Percentiles rank a stretch among this genome's conserved stretches.
Evolutionary conservation across 2,113 vertebrate genomes (phyloP).

Genomic region (Mola mola): DNA sequence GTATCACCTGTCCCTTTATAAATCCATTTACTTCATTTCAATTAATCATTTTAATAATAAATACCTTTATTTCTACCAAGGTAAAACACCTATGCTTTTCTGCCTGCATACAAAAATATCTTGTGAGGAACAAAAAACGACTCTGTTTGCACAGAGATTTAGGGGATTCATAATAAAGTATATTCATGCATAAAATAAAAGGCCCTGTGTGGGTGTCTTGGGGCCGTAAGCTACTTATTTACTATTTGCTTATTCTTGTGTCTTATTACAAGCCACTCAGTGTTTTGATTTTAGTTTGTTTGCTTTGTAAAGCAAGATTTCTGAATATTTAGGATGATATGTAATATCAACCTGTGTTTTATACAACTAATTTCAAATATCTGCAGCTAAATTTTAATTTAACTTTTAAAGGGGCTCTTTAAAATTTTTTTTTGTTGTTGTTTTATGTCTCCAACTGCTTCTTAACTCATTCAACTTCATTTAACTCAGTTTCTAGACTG

Average conservation of each 20-base stretch:
- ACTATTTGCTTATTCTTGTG: no score
- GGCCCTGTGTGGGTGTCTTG: not conserved
- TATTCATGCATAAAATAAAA: slow-evolving; percentile 1
- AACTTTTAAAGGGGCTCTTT: no score
- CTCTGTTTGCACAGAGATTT: not conserved
- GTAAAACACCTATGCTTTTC: not conserved
- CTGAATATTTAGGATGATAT: no score
- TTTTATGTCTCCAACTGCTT: not conserved
- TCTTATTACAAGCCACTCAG: not conserved
- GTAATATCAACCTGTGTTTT: no score
- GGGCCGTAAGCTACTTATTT: not conserved
- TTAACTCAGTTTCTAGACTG: slow-evolving; percentile 11
- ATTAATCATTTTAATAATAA: no score
- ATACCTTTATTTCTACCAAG: no score
- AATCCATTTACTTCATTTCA: no score
- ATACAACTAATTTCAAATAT: no score
- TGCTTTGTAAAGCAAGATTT: no score
- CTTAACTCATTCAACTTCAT: slow-evolving; percentile 9
- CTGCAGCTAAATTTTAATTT: no score
- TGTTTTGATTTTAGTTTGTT: not conserved
- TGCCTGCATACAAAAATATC: not conserved
- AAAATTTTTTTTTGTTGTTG: no score
- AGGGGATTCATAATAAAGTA: not conserved
- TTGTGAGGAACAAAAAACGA: not conserved
- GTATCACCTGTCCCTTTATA: no score